Evolutionary conservation across 2,113 vertebrate species (phyloP).

Genomic region (Phaethon lepturus): DNA sequence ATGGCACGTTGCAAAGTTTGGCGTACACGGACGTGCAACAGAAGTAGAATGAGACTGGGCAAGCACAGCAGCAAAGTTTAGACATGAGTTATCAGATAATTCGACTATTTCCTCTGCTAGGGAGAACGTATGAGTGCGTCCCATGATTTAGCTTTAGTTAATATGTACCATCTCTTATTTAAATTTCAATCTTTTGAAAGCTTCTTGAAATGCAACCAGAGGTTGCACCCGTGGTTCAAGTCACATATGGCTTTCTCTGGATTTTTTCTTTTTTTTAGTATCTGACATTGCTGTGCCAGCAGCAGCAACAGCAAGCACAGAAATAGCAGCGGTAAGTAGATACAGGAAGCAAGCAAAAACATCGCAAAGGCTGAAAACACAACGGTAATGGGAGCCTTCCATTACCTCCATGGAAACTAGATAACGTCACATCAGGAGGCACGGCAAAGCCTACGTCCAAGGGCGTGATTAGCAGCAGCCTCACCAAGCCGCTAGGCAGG

Average conservation of each 20-base stretch:
- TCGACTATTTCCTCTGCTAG: not conserved
- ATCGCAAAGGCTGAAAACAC: not conserved
- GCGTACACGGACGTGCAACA: not conserved
- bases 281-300: not conserved
- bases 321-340: conserved; percentile 21
- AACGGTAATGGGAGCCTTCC: conserved; percentile 7
- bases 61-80: not conserved
- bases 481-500: not conserved
- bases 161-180: not conserved
- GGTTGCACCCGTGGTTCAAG: not conserved
- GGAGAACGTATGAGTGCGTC: not conserved
- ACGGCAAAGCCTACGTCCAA: not conserved
- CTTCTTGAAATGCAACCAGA: not conserved
- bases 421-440: not conserved
- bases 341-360: not conserved
- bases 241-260: not conserved
- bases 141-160: not conserved
- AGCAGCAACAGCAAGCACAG: not conserved
- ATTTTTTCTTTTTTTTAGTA: not conserved
- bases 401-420: conserved; percentile 6
- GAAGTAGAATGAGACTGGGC: not conserved
- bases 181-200: not conserved
- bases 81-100: not conserved
- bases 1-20: not conserved
- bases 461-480: not conserved